Conservation (phyloP, 2,113 vertebrate species). For the Tichodroma muraria region DNA sequence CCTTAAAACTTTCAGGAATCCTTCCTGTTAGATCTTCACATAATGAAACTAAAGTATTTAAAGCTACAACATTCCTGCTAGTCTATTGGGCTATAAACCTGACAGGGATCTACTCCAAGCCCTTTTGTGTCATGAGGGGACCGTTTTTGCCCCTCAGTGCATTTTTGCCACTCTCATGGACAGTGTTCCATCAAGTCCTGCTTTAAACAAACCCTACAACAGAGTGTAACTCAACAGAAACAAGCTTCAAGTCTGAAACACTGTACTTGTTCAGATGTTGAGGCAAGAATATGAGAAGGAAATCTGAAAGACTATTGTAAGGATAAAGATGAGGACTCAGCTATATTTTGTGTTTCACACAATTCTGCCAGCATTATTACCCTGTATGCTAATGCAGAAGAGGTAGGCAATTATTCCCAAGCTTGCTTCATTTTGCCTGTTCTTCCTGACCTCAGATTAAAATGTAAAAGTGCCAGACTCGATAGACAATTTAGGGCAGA, state of each 20-base stretch:
- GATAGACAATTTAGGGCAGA: not conserved
- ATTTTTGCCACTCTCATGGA: not conserved
- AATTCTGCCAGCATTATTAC: not conserved
- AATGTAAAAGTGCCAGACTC: not conserved
- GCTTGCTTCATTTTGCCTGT: not conserved
- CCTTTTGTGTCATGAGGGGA: not conserved
- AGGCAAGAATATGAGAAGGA: not conserved
- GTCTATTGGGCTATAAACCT: not conserved
- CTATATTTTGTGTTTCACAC: not conserved
- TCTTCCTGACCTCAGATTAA: not conserved
- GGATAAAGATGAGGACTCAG: not conserved
- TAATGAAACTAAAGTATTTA: not conserved
- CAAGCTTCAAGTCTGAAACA: not conserved
- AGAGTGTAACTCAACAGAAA: not conserved
- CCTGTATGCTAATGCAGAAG: not conserved
- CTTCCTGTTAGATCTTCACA: not conserved
- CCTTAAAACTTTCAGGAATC: not conserved
- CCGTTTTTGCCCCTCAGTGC: not conserved
- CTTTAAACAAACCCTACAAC: not conserved
- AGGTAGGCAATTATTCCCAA: not conserved
- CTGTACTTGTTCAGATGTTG: not conserved
- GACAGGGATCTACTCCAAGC: not conserved
- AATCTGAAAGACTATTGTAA: not conserved
- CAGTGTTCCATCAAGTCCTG: not conserved
- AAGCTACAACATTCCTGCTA: not conserved